Evolutionary conservation across 2,113 vertebrate species (phyloP).

Genomic region (Marmota flaviventris): DNA sequence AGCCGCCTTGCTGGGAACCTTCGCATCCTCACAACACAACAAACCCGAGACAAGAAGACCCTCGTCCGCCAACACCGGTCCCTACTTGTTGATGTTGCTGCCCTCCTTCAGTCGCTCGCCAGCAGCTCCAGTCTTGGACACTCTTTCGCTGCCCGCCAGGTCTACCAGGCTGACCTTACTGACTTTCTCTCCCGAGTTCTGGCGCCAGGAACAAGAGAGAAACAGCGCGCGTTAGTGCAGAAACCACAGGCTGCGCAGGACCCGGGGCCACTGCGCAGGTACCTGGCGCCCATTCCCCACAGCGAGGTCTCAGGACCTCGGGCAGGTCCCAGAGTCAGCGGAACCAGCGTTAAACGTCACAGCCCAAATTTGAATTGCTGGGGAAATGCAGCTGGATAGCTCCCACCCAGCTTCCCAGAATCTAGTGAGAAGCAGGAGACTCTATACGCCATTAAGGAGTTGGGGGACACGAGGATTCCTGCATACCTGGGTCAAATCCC

Average conservation of each 20-base stretch:
- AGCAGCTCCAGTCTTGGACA: slow-evolving; percentile 98
- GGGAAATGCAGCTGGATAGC: background rate
- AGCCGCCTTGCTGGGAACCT: background rate
- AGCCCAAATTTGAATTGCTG: background rate
- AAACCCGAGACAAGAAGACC: background rate
- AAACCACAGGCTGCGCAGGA: background rate
- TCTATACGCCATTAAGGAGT: background rate
- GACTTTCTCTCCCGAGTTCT: slow-evolving; percentile 99
- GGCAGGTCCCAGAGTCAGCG: accelerated
- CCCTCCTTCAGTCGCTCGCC: slow-evolving; percentile 98
- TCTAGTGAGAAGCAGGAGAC: background rate
- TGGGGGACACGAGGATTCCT: background rate
- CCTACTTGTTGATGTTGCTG: slow-evolving; percentile 99
- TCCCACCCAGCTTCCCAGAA: background rate
- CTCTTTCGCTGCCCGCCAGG: slow-evolving; percentile 97
- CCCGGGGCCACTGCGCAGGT: no score
- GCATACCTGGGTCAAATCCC: background rate
- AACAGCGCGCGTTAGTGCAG: background rate
- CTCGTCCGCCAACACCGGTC: accelerated
- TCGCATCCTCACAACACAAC: accelerated
- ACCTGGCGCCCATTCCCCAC: no score
- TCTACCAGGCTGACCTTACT: slow-evolving; percentile 99
- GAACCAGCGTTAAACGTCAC: background rate
- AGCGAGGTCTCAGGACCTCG: no score
- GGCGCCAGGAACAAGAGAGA: slow-evolving; percentile 57